A percentile compares a stretch with the other conserved stretches of the same genome.
phyloP scores from a whole-genome alignment of 2,888 invertebrate genomes.

The Candidula unifasciata region DNA sequence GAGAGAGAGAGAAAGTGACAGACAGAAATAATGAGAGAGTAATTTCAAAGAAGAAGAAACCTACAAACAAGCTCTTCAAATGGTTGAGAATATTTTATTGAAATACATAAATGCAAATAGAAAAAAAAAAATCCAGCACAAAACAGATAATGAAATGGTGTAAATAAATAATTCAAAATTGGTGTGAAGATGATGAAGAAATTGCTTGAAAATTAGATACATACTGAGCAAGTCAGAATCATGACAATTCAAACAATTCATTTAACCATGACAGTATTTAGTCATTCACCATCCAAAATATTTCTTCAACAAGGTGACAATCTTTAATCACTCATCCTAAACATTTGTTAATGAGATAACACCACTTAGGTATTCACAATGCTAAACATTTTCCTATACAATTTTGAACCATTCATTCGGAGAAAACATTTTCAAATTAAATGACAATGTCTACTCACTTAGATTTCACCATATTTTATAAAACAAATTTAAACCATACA shows the following conservation, averaged over 20 bases:
- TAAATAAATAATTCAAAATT: conserved; percentile 34
- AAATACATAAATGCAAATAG: conserved; percentile 38
- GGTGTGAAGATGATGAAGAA: conserved; percentile 2
- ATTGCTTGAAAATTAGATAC: background rate
- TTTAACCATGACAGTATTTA: no score
- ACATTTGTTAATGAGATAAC: background rate
- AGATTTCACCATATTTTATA: no score
- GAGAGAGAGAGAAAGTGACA: no score
- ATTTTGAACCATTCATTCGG: no score
- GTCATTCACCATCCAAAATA: background rate
- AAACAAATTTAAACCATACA: no score
- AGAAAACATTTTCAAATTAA: no score
- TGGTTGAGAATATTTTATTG: conserved; percentile 41
- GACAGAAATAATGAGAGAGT: no score
- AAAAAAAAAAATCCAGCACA: conserved; percentile 37
- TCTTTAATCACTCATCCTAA: background rate
- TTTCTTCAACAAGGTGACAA: background rate
- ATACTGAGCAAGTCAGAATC: background rate
- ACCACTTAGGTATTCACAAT: background rate
- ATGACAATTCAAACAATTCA: background rate
- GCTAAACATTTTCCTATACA: no score
- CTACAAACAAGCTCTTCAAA: background rate
- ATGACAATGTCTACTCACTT: no score
- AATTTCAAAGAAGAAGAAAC: background rate
- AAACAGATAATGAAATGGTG: conserved; percentile 27